These are phyloP conservation scores for Silurus lanzhouensis DNA, from an alignment of 2,797 vertebrate genomes.

Conservation along the genomic window DNA sequence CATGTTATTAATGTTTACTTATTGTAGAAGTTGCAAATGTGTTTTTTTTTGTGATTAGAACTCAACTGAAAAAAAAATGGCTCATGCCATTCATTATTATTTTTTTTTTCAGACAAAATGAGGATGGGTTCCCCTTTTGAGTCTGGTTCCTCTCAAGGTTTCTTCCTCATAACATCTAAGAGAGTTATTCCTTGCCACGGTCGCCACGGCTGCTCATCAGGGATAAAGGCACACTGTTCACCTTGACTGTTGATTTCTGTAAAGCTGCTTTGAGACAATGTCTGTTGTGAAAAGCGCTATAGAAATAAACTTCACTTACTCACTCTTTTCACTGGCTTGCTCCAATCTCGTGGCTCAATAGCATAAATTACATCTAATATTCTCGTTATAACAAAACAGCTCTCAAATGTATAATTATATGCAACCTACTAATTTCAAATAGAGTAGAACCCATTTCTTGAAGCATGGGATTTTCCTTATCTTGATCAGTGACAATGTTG, in stretches of 20 bases:
- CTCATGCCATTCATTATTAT: not conserved
- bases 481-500: not conserved
- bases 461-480: not conserved
- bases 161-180: no score
- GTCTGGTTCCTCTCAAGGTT: no score
- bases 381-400: no score
- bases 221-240: no score
- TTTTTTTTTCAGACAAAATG: no score
- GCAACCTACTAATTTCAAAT: not conserved
- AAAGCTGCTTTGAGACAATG: no score
- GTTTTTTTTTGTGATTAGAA: slow-evolving; percentile 36
- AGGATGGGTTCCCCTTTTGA: no score
- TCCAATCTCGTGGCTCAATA: not conserved
- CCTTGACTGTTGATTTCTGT: no score
- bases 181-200: no score
- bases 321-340: not conserved
- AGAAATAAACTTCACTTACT: no score
- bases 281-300: no score
- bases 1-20: slow-evolving; percentile 34
- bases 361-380: not conserved
- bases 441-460: not conserved
- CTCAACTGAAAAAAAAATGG: not conserved
- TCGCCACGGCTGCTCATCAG: no score
- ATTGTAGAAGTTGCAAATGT: slow-evolving; percentile 48
- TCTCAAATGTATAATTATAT: not conserved